Percentiles rank a stretch among this genome's conserved stretches.
phyloP scores from a whole-genome alignment of 1,140 invertebrate genomes.

The Calliphora vicina region DNA sequence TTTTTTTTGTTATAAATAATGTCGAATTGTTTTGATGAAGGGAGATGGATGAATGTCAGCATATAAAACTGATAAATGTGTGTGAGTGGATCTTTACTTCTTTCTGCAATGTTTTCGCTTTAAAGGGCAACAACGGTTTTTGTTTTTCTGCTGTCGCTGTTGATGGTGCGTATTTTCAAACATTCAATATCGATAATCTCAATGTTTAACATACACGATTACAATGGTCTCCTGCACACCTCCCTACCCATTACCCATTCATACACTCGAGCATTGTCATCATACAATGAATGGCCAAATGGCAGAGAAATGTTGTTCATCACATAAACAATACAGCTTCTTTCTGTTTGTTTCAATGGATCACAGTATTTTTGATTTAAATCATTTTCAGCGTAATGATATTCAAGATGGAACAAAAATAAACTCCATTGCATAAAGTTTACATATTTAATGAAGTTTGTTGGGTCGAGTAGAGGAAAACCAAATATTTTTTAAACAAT shows the following conservation, averaged over 20 bases:
- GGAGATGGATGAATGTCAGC: not conserved
- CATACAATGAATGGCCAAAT: not conserved
- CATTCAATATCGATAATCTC: slow-evolving; percentile 22
- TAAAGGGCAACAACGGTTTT: not conserved
- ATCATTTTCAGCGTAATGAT: slow-evolving; percentile 10
- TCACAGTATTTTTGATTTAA: slow-evolving; percentile 1
- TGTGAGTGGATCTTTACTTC: not conserved
- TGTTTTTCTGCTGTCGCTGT: too few relatives aligned
- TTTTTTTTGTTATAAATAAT: not conserved
- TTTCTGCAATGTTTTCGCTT: not conserved
- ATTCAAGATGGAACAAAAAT: not conserved
- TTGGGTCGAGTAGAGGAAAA: not conserved
- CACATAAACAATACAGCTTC: not conserved
- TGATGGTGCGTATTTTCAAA: not conserved
- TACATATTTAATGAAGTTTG: not conserved
- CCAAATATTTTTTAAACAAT: not conserved
- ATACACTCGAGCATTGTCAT: too few relatives aligned
- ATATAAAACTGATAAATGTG: not conserved
- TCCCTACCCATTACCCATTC: not conserved
- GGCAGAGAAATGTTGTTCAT: not conserved
- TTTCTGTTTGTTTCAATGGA: not conserved
- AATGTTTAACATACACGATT: slow-evolving; percentile 28
- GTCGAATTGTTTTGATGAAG: not conserved
- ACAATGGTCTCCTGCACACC: slow-evolving; percentile 1
- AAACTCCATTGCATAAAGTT: not conserved